Conservation (phyloP, 2,797 vertebrate species). For the Acanthurus tractus region DNA sequence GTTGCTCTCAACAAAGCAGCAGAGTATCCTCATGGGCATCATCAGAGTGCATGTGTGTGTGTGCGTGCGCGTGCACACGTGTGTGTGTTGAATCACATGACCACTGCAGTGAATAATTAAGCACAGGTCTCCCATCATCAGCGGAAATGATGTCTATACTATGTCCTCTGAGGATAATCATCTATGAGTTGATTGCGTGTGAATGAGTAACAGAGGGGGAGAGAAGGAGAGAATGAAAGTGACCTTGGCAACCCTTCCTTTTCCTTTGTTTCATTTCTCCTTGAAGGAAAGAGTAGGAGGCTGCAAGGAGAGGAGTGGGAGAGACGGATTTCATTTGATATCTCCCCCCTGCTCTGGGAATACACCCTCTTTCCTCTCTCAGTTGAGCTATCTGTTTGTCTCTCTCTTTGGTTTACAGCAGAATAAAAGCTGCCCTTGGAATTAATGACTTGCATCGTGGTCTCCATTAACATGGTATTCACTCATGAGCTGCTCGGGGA, state of each 20-base stretch:
- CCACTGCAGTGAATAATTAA: conserved; percentile 58
- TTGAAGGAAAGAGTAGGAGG: conserved; percentile 56
- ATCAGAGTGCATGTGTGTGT: conserved; percentile 19
- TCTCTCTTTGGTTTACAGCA: conserved; percentile 64
- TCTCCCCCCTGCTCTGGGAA: conserved; percentile 71
- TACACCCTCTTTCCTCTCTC: conserved; percentile 63
- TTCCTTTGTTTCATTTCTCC: conserved; percentile 51
- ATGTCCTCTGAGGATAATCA: conserved; percentile 38
- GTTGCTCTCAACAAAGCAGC: conserved; percentile 21
- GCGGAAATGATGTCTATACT: conserved; percentile 47
- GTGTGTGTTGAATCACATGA: conserved; percentile 41
- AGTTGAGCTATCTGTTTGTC: conserved; percentile 54
- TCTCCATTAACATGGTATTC: conserved; percentile 62
- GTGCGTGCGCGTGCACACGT: conserved; percentile 10
- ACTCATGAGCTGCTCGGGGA: conserved; percentile 57
- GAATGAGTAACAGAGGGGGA: neutral
- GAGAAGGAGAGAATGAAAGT: conserved; percentile 49
- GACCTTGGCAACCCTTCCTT: conserved; percentile 75
- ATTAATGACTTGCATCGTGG: conserved; percentile 63
- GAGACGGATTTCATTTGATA: conserved; percentile 77
- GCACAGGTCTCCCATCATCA: conserved; percentile 39
- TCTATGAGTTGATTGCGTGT: conserved; percentile 21
- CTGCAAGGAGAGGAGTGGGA: conserved; percentile 53
- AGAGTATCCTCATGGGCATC: neutral
- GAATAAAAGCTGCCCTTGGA: conserved; percentile 78